phyloP scores from a whole-genome alignment of 2,888 invertebrate genomes.

The Diarsia mendica region DNA sequence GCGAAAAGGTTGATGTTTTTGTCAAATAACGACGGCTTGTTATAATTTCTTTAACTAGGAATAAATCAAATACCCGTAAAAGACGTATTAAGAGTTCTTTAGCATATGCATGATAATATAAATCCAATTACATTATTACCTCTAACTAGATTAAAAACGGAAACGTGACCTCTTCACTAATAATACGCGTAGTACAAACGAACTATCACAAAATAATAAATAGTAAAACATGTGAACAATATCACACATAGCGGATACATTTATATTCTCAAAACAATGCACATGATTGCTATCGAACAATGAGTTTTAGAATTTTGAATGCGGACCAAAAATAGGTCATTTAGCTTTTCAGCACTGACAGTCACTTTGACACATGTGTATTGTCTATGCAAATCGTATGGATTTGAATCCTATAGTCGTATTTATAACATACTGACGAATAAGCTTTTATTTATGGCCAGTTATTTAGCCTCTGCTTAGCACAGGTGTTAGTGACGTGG shows the following conservation, averaged over 20 bases:
- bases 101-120: constrained; percentile 7
- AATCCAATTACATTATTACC: constrained; percentile 14
- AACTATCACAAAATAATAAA: constrained; percentile 2
- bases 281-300: constrained; percentile 24
- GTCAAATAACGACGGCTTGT: background rate
- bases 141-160: constrained; percentile 27
- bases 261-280: constrained; percentile 26
- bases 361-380: constrained; percentile 22
- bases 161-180: constrained; percentile 9
- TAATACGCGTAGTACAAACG: background rate
- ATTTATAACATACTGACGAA: background rate
- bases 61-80: constrained; percentile 3
- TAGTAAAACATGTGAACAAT: background rate
- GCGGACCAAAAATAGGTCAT: constrained; percentile 38
- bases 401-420: background rate
- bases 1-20: constrained; percentile 3
- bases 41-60: background rate
- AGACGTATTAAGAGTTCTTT: background rate
- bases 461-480: background rate
- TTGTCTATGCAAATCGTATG: constrained; percentile 12
- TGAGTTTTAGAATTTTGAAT: constrained; percentile 18
- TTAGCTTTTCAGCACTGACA: constrained; percentile 27
- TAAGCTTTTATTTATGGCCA: background rate
- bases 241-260: constrained; percentile 1
- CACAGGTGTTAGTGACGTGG: background rate